These are phyloP conservation scores for Eupelmus urozonus DNA, from an alignment of 2,888 invertebrate species.

Conservation along the genomic window DNA sequence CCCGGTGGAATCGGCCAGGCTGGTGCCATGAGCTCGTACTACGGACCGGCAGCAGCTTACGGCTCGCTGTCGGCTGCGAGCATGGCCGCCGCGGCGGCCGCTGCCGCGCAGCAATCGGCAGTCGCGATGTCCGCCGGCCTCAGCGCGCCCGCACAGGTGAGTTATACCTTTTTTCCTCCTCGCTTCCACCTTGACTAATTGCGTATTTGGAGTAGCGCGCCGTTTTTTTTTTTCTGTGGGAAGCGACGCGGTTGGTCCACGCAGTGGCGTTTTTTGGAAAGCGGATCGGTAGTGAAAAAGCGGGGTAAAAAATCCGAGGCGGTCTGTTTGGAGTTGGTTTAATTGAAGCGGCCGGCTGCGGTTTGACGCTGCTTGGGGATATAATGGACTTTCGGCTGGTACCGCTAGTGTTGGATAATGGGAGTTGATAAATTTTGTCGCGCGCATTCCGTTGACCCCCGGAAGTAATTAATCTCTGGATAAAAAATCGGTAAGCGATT, in stretches of 20 bases:
- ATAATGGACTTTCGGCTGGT: too few species aligned
- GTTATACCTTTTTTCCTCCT: constrained; percentile 50
- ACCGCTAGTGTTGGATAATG: too few species aligned
- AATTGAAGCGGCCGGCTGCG: background rate
- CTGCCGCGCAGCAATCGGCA: constrained; percentile 83
- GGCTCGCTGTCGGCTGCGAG: constrained; percentile 86
- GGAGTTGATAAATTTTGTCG: too few species aligned
- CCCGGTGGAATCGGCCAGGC: constrained; percentile 85
- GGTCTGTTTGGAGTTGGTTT: background rate
- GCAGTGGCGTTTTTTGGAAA: too few species aligned
- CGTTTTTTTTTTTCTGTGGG: background rate
- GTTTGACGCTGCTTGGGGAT: too few species aligned
- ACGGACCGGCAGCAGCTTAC: constrained; percentile 84
- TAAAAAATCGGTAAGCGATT: too few species aligned
- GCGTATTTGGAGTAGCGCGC: too few species aligned
- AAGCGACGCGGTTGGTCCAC: background rate
- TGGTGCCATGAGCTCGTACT: constrained; percentile 84
- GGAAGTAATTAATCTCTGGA: too few species aligned
- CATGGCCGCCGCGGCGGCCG: constrained; percentile 84
- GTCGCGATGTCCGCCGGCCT: constrained; percentile 84
- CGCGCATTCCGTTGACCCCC: too few species aligned
- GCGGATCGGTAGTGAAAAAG: background rate
- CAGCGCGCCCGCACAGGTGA: constrained; percentile 84
- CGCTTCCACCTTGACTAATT: background rate
- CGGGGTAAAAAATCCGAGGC: background rate